Base-by-base conservation (phyloP, 2,113 vertebrate genomes). In the Oncorhynchus gorbuscha region DNA sequence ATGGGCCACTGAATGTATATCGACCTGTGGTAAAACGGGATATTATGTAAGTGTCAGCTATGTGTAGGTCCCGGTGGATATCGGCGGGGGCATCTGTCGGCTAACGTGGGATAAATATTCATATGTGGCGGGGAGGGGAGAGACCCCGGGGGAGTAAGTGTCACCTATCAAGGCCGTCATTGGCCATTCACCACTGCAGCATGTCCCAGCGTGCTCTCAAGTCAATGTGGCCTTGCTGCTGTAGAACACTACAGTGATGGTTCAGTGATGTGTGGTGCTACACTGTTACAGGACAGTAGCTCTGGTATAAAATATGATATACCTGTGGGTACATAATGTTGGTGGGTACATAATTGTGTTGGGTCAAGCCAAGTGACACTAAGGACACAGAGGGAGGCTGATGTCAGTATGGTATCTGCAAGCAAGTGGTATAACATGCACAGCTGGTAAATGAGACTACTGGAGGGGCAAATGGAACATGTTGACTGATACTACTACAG, bases 81-180 rank as follows among this genome's bases (percentile, higher is more conserved):
- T 55, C 4, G 70, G 28, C 82, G 76, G 32, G n/a, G 48, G 73
- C 66, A 75, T 81, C 83, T 82, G 76, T 68, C 76, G 75, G 79
- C 78, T 66, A 75, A 74, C 71, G 70, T 67, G 80, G 59, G 72
- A 89, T 89, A 76, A 90, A 89, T 92, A 90, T 84, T 86, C 32
- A 66, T 65, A 77, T 82, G 75, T 79, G 82, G 74, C 72, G 13
- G 12, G 73, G 62, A 79, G 73, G 30, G 72, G 62, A 71, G 49
- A 76, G 30, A 59, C 61, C 73, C 64, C 49, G 28, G 69, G 73
- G 79, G 71, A 80, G 72, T 30, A 72, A 75, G 69, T 48, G 79
- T 75, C 26, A 77, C 73, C 82, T 49, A 2, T 7, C 18, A 74
- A 79, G 62, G 48, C 67, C 74, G 51, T 82, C 78, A 85, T 89